Percentiles rank a stretch among this genome's conserved stretches.
Conservation (phyloP, 2,888 invertebrate genomes). For the Anarsia innoxiella region DNA sequence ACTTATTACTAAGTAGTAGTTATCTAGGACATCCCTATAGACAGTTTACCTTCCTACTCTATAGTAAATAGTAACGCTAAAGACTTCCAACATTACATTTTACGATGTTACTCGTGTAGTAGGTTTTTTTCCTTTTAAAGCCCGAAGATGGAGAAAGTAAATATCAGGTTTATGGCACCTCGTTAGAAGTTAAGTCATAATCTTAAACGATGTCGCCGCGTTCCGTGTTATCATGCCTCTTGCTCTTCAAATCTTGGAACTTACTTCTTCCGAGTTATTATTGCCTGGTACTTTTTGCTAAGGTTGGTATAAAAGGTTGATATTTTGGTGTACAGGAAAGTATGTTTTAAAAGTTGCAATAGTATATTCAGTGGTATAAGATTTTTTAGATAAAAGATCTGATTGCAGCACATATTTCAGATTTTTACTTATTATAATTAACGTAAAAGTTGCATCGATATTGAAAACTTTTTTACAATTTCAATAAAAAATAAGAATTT, state of each 20-base stretch:
- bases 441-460: too few relatives aligned
- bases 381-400: too few relatives aligned
- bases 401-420: too few relatives aligned
- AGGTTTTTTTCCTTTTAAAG: slow-evolving; percentile 41
- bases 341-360: slow-evolving; percentile 5
- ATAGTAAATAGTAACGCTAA: too few relatives aligned
- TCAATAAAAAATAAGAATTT: too few relatives aligned
- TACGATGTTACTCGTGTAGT: slow-evolving; percentile 32
- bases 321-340: slow-evolving; percentile 4
- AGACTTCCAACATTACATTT: slow-evolving; percentile 49
- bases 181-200: slow-evolving; percentile 68
- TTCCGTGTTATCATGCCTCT: slow-evolving; percentile 53
- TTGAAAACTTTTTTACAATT: too few relatives aligned
- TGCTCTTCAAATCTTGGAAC: slow-evolving; percentile 51
- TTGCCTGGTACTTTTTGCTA: slow-evolving; percentile 39
- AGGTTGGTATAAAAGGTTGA: slow-evolving; percentile 11
- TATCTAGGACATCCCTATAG: too few relatives aligned
- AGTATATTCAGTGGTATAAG: too few relatives aligned
- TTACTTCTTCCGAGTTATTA: slow-evolving; percentile 52
- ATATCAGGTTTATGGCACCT: slow-evolving; percentile 64
- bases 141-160: slow-evolving; percentile 49
- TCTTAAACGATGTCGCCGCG: slow-evolving; percentile 51
- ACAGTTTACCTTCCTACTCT: too few relatives aligned
- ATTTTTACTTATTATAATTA: too few relatives aligned
- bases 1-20: too few relatives aligned